These are phyloP conservation scores for Camponotus floridanus DNA, from an alignment of 1,140 invertebrate species.

Conservation along the genomic window DNA sequence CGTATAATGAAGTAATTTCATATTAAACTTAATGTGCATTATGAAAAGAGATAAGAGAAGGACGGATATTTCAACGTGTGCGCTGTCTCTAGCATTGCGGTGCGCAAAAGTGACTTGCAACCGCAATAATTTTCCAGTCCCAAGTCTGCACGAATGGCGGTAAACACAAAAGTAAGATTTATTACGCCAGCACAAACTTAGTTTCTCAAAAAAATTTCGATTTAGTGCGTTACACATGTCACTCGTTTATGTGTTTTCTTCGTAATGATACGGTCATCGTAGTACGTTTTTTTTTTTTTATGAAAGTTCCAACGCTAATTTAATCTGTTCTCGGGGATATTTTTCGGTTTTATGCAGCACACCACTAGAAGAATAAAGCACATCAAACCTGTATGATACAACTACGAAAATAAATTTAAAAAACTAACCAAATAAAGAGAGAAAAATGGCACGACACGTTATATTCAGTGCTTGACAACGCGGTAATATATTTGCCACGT, in stretches of 20 bases:
- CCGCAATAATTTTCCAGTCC: slow-evolving; percentile 50
- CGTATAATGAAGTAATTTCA: slow-evolving; percentile 30
- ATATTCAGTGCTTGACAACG: not conserved
- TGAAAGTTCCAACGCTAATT: not conserved
- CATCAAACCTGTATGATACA: not conserved
- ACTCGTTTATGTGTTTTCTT: slow-evolving; percentile 8
- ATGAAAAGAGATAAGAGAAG: not conserved
- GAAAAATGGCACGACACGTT: not conserved
- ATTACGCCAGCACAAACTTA: slow-evolving; percentile 18
- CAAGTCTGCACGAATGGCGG: not conserved
- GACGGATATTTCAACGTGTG: slow-evolving; percentile 27
- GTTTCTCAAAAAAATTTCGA: slow-evolving; percentile 48
- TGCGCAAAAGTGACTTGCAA: slow-evolving; percentile 32
- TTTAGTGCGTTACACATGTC: slow-evolving; percentile 18
- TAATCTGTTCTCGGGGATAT: not conserved
- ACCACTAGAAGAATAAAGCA: not conserved
- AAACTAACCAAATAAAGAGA: not conserved
- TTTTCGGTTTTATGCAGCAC: not conserved
- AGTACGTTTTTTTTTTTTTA: not conserved
- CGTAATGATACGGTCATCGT: not conserved
- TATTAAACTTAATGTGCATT: not conserved
- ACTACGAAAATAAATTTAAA: not conserved
- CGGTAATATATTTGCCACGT: not conserved
- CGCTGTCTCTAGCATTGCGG: slow-evolving; percentile 26
- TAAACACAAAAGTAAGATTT: slow-evolving; percentile 59